Conservation (phyloP, 37 sponge, comb jelly and placozoan species). For the Amphimedon queenslandica region DNA sequence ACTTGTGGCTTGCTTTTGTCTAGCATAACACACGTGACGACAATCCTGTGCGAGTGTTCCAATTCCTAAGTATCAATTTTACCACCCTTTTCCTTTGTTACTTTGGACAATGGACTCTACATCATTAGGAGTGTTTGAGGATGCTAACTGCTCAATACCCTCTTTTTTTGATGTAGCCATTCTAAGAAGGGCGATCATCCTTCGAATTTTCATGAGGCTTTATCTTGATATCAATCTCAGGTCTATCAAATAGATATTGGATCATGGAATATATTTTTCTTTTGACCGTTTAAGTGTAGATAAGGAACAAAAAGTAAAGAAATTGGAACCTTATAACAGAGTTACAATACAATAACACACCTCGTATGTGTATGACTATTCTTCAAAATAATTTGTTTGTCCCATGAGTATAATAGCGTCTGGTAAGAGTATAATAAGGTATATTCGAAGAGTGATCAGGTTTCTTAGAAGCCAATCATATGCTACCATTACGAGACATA, state of each 20-base stretch:
- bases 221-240: conserved; percentile 6
- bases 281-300: background rate
- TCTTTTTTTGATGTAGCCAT: conserved; percentile 15
- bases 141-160: conserved; percentile 2
- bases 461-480: background rate
- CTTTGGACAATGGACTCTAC: background rate
- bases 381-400: conserved; percentile 10
- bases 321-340: too few species aligned
- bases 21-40: conserved; percentile 4
- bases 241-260: conserved; percentile 24
- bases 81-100: conserved; percentile 18
- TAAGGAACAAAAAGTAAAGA: background rate
- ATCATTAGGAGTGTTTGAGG: conserved; percentile 8
- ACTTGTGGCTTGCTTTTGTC: background rate
- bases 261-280: conserved; percentile 24
- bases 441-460: background rate
- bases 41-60: conserved; percentile 2
- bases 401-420: conserved; percentile 19
- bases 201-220: conserved; percentile 30
- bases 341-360: too few species aligned
- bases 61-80: conserved; percentile 13
- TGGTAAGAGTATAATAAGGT: background rate
- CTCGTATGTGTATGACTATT: conserved; percentile 12
- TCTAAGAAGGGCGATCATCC: background rate
- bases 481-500: background rate